A percentile compares a stretch with the other conserved stretches of the same genome.
phyloP scores from a whole-genome alignment of 2,888 invertebrate species.

The Drepanosiphum platanoidis region DNA sequence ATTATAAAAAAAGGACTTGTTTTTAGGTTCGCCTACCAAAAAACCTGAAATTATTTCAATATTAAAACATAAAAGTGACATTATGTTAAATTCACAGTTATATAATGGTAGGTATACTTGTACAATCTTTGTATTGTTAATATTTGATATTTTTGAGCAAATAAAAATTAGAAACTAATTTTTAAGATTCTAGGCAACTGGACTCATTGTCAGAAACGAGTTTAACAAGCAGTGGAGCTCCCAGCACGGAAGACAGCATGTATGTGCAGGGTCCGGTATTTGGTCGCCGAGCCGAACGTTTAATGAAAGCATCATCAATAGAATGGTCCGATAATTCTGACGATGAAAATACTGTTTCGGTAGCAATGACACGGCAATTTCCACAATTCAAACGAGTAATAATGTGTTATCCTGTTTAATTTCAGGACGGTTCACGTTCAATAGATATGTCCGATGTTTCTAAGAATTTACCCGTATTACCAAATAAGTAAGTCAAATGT shows the following conservation, averaged over 20 bases:
- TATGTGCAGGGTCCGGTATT: conserved; percentile 56
- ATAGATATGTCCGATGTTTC: conserved; percentile 43
- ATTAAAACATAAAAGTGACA: conserved; percentile 58
- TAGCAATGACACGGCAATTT: neutral
- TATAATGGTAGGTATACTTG: conserved; percentile 36
- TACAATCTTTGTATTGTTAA: neutral
- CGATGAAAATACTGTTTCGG: conserved; percentile 49
- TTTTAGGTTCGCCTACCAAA: conserved; percentile 31
- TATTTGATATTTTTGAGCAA: neutral
- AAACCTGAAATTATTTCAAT: conserved; percentile 59
- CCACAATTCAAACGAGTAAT: neutral
- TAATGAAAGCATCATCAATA: conserved; percentile 61
- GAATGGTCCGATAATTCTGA: conserved; percentile 60
- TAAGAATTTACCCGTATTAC: conserved; percentile 24
- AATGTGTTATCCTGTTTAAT: neutral
- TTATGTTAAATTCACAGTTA: conserved; percentile 16
- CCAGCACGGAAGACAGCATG: conserved; percentile 45
- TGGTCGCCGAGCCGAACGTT: conserved; percentile 62
- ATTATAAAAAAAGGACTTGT: neutral
- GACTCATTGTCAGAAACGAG: conserved; percentile 59
- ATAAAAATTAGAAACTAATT: neutral
- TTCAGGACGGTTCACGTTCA: conserved; percentile 53
- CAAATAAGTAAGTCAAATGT: conserved; percentile 24
- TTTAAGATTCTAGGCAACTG: conserved; percentile 36
- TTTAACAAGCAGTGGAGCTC: conserved; percentile 57